phyloP scores from a whole-genome alignment of 2,888 invertebrate species.

The Cheilosia pagana region DNA sequence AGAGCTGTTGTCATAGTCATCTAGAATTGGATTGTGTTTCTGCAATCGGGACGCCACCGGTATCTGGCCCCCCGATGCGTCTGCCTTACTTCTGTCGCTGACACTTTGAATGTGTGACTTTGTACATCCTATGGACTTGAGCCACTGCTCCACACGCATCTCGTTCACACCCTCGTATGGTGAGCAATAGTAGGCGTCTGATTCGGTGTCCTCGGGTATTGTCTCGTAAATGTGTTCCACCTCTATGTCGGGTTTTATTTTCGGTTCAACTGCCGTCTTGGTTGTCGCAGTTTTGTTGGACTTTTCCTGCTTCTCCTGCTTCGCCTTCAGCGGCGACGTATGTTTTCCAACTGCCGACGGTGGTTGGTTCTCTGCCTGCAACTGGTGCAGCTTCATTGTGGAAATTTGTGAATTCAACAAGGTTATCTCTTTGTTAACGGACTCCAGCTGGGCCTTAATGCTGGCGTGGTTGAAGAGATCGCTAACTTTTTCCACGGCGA shows the following conservation, averaged over 20 bases:
- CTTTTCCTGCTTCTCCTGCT: slow-evolving; percentile 19
- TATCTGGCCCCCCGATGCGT: not conserved
- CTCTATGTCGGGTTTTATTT: slow-evolving; percentile 79
- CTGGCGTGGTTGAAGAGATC: slow-evolving; percentile 78
- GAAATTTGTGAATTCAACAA: slow-evolving; percentile 86
- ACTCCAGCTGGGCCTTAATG: slow-evolving; percentile 80
- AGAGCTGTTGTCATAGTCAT: slow-evolving; percentile 86
- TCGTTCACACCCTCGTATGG: slow-evolving; percentile 83
- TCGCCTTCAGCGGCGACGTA: not conserved
- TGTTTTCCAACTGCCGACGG: not conserved
- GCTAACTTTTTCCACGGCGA: slow-evolving; percentile 45
- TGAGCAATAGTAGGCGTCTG: slow-evolving; percentile 85
- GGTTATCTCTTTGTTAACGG: slow-evolving; percentile 85
- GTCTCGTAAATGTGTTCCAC: slow-evolving; percentile 86
- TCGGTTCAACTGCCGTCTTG: not conserved
- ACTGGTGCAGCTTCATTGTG: slow-evolving; percentile 84
- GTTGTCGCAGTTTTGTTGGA: not conserved
- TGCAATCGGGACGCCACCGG: slow-evolving; percentile 2
- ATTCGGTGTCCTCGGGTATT: slow-evolving; percentile 85
- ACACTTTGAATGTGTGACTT: slow-evolving; percentile 21
- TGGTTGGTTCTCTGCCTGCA: slow-evolving; percentile 47
- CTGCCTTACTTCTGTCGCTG: not conserved
- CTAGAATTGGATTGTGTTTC: slow-evolving; percentile 80
- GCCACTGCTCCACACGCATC: slow-evolving; percentile 76
- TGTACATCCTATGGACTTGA: slow-evolving; percentile 65